Evolutionary conservation across 2,797 vertebrate genomes (phyloP).

Genomic region (Sarcoramphus papa): DNA sequence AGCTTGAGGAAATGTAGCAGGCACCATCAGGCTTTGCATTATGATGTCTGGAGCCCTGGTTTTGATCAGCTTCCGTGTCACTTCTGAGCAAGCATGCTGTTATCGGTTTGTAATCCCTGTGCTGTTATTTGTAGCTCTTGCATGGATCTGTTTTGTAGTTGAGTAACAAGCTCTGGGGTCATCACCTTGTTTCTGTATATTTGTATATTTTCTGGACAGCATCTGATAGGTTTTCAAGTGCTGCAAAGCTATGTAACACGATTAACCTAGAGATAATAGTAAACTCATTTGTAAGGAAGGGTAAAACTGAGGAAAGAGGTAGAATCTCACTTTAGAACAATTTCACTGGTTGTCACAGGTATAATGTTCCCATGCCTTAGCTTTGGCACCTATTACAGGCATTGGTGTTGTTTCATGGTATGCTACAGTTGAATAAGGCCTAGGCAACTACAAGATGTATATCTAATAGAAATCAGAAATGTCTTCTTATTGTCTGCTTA

Average conservation of each 20-base stretch:
- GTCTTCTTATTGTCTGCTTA: not conserved
- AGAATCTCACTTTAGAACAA: not conserved
- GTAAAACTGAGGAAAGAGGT: not conserved
- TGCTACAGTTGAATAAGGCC: not conserved
- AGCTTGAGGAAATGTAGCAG: conserved; percentile 17
- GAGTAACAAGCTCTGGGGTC: not conserved
- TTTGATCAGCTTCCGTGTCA: conserved; percentile 9
- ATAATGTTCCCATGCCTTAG: not conserved
- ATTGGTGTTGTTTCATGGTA: not conserved
- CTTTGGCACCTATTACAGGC: not conserved
- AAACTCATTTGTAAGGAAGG: not conserved
- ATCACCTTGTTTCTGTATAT: not conserved
- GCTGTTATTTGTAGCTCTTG: conserved; percentile 24
- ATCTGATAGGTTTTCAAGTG: not conserved
- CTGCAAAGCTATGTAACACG: not conserved
- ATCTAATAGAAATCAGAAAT: not conserved
- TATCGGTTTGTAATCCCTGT: not conserved
- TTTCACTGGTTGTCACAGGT: not conserved
- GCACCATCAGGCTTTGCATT: not conserved
- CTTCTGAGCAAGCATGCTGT: not conserved
- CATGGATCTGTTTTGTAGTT: not conserved
- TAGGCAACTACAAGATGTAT: not conserved
- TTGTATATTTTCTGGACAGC: not conserved
- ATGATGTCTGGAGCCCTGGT: not conserved
- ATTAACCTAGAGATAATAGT: not conserved